These are phyloP conservation scores for Enteromius trimaculatus DNA, from an alignment of 2,797 vertebrate genomes.

Conservation along the genomic window DNA sequence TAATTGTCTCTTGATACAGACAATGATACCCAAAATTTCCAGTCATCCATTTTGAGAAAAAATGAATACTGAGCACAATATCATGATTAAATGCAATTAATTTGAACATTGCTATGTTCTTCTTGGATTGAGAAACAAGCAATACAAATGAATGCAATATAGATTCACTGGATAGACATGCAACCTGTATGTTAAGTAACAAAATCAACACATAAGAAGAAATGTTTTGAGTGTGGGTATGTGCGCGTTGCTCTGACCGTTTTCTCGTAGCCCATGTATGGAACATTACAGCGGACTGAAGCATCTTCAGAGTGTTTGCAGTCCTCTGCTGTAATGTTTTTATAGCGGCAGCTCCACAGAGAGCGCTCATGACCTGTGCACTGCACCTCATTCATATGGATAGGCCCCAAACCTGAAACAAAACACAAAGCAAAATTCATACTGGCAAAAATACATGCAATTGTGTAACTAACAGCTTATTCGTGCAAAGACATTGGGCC, in stretches of 20 bases:
- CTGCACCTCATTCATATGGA: conserved; percentile 93
- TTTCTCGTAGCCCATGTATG: conserved; percentile 89
- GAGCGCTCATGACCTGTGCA: conserved; percentile 87
- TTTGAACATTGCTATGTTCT: conserved; percentile 3
- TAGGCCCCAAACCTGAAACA: conserved; percentile 86
- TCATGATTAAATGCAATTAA: neutral
- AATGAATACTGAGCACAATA: neutral
- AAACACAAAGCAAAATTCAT: conserved; percentile 35
- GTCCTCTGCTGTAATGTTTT: conserved; percentile 91
- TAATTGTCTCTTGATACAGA: conserved; percentile 10
- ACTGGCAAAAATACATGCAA: neutral
- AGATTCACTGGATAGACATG: neutral
- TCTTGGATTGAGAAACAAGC: conserved; percentile 15
- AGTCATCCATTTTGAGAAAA: conserved; percentile 6
- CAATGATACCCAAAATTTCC: conserved; percentile 25
- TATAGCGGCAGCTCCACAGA: conserved; percentile 88
- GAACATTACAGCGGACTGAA: conserved; percentile 87
- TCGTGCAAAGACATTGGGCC: neutral
- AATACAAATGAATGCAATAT: neutral
- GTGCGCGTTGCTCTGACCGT: conserved; percentile 80
- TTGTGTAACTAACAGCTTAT: neutral
- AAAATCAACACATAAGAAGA: conserved; percentile 5
- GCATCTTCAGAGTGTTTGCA: conserved; percentile 91
- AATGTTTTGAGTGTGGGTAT: conserved; percentile 6
- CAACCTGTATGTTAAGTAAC: too few relatives aligned